These are phyloP conservation scores for Meloe dianella DNA, from an alignment of 2,888 invertebrate species.

Conservation along the genomic window DNA sequence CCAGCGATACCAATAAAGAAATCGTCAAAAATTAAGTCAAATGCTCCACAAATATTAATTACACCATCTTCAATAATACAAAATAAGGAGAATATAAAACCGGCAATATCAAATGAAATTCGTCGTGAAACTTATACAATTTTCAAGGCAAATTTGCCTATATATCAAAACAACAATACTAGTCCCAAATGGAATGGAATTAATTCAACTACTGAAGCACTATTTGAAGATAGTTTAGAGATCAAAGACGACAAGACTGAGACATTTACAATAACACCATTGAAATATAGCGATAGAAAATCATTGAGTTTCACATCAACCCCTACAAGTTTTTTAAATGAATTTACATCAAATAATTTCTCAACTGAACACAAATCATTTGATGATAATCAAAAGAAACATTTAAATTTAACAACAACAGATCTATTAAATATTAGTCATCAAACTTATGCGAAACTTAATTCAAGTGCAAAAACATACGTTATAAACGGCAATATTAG, in stretches of 20 bases:
- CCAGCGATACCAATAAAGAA: not conserved
- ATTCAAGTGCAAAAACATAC: slow-evolving; percentile 49
- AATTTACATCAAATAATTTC: slow-evolving; percentile 34
- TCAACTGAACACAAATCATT: slow-evolving; percentile 38
- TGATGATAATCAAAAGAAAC: not conserved
- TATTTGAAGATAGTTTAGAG: slow-evolving; percentile 43
- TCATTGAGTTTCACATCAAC: slow-evolving; percentile 38
- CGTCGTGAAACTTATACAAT: slow-evolving; percentile 31
- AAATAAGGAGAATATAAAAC: not conserved
- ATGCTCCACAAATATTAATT: not conserved
- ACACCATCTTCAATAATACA: not conserved
- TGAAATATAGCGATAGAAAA: slow-evolving; percentile 31
- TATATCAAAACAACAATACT: not conserved
- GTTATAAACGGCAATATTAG: slow-evolving; percentile 41
- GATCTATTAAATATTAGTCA: slow-evolving; percentile 45
- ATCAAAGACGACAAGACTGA: slow-evolving; percentile 15
- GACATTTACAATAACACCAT: slow-evolving; percentile 19
- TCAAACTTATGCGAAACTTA: slow-evolving; percentile 63
- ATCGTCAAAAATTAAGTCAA: not conserved
- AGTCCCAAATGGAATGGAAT: not conserved
- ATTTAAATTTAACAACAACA: not conserved
- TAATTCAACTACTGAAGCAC: not conserved
- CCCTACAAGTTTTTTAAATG: slow-evolving; percentile 14
- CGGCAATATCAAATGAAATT: not conserved
- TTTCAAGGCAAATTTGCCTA: not conserved